Evolutionary conservation across 2,888 invertebrate genomes (phyloP), one percentile per base, ranked within the genome.

Genomic region (Rhimphoctona megacephalus): DNA sequence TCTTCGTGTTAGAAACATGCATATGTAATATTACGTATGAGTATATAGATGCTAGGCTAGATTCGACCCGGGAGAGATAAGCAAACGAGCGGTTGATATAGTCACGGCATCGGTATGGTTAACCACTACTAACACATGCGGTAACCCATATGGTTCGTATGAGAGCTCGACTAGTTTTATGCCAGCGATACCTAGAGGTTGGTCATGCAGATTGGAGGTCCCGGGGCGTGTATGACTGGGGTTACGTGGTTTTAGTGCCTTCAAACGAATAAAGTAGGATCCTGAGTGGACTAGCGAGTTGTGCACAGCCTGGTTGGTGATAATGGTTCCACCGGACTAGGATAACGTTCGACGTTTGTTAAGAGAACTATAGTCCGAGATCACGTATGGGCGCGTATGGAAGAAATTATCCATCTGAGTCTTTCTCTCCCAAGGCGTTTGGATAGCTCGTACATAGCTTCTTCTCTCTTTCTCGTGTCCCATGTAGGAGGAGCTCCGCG

Each of bases 401-500:
- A 57, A 67, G 36, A 67, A 86, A 83, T 86, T 77, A 86, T 86
- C 86, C 81, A 66, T 66, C 69, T 30, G 36, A 49, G 14, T 49
- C 49, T n/a, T 19, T 49, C 49, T 7, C 19, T n/a, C 49, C 49
- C 49, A n/a, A n/a, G 19, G 49, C 49, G 49, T 49, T 49, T n/a
- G 19, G 49, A 19, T n/a, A n/a, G 19, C 49, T 49, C 49, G 43
- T 43, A 43, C 14, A 43, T 14, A 14, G 43, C 49, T 17, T 0
- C 19, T 49, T 49, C 49, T 74, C 80, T 67, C 30, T 49, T 52
- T 61, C 70, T 70, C 57, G 64, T 33, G 57, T 43, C 80, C 72
- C 70, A 77, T 76, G 86, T 81, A 67, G 89, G 88, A 88, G 88
- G 89, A 89, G 87, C 85, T 87, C 77, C 85, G 82, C 90, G 91